Evolutionary conservation across 2,888 invertebrate species (phyloP), one percentile per base, ranked within the genome.

Genomic region (Drosophila algonquin): DNA sequence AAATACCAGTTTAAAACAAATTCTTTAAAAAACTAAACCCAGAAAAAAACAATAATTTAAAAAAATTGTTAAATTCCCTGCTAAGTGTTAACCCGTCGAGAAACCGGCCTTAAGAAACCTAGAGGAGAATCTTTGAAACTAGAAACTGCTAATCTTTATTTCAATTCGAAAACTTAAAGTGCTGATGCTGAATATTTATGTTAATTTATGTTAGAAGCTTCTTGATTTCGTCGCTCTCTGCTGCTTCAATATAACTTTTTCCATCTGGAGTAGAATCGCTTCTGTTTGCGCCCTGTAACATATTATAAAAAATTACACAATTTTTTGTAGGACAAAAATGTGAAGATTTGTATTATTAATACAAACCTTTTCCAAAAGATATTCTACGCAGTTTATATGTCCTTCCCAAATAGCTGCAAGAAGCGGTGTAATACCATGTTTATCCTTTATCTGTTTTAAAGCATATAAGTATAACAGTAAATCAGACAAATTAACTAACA

Each of bases 391-490:
- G 73, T 96, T 95, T 59, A 96, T 96, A 91, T 99, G 99, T 27
- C 98, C 98, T 93, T 99, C 99, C 97, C 97, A 99, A 89, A 99
- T 97, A 64, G 99, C 99, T 80, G 98, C 98, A 86, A 99, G 93
- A 54, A 99, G 93, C 40, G 98, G 97, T 74, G 97, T 97, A 82
- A 99, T 98, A 40, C 98, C 98, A 94, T 98, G 97, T 93, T 98
- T 98, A 92, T 99, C 99, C 90, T 95, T 94, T 83, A 96, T 95
- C 98, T 99, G 67, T 93, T 93, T 54, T 50, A 35, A 56, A 48
- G 54, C 40, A 44, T 12, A 4, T n/a, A 40, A 50, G 51, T 10
- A 4, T 10, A 24, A 21, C 12, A n/a, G 16, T 52, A 14, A 44
- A 54, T 27, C 14, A 44, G 24, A 27, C 27, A n/a, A 30, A 67